phyloP scores from a whole-genome alignment of 2,888 invertebrate genomes.

The Orthosia gothica region DNA sequence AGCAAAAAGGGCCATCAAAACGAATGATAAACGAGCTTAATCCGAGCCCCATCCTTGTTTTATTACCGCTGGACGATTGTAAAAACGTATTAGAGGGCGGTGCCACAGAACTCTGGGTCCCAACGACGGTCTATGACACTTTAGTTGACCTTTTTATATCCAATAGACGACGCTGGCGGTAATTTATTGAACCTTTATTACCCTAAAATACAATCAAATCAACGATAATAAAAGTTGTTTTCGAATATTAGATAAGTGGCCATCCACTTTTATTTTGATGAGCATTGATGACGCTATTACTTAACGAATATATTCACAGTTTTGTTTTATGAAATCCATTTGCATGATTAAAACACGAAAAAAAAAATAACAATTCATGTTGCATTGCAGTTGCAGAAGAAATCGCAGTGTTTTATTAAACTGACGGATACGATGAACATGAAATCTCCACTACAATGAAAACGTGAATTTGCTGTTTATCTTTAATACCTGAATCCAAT shows the following conservation, averaged over 20 bases:
- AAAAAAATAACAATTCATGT: not conserved
- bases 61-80: slow-evolving; percentile 90
- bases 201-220: slow-evolving; percentile 75
- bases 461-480: not conserved
- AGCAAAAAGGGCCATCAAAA: slow-evolving; percentile 91
- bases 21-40: slow-evolving; percentile 91
- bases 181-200: slow-evolving; percentile 84
- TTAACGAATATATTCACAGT: not conserved
- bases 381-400: not conserved
- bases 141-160: slow-evolving; percentile 86
- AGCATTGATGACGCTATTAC: not conserved
- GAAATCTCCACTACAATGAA: not conserved
- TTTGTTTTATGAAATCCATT: slow-evolving; percentile 1
- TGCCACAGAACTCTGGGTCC: slow-evolving; percentile 68
- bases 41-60: slow-evolving; percentile 90
- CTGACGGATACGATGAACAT: no score
- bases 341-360: not conserved
- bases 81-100: slow-evolving; percentile 90
- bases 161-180: slow-evolving; percentile 79
- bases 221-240: slow-evolving; percentile 63
- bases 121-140: slow-evolving; percentile 84
- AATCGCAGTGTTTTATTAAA: not conserved
- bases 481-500: no score
- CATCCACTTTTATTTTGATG: slow-evolving; percentile 22
- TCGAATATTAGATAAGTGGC: slow-evolving; percentile 48